These are phyloP conservation scores for Malthinus flaveolus DNA, from an alignment of 2,888 invertebrate species.

Conservation along the genomic window DNA sequence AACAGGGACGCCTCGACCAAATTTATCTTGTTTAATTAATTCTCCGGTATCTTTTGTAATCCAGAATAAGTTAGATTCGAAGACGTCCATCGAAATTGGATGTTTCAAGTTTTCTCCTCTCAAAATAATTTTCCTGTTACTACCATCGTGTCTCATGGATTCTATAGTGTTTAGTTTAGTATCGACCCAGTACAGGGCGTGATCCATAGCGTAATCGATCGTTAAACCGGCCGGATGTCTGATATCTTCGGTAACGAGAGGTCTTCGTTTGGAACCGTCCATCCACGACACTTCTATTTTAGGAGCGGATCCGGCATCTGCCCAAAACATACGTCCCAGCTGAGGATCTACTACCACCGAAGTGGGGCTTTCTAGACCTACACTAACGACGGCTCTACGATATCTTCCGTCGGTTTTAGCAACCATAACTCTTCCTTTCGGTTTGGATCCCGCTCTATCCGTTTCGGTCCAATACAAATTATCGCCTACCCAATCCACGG, in stretches of 20 bases:
- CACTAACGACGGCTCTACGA: constrained; percentile 75
- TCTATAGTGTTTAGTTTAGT: constrained; percentile 90
- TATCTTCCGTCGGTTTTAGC: constrained; percentile 89
- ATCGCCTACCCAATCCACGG: constrained; percentile 92
- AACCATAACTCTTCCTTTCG: constrained; percentile 82
- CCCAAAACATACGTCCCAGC: constrained; percentile 88
- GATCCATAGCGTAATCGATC: constrained; percentile 88
- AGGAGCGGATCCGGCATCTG: constrained; percentile 86
- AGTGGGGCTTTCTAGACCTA: constrained; percentile 83
- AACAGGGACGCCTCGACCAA: constrained; percentile 90
- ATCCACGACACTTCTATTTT: constrained; percentile 97
- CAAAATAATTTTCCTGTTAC: constrained; percentile 70
- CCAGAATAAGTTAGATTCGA: constrained; percentile 93
- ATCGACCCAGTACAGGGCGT: constrained; percentile 94
- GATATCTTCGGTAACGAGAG: constrained; percentile 79
- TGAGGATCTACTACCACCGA: constrained; percentile 88
- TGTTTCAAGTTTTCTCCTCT: constrained; percentile 76
- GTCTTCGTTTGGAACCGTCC: constrained; percentile 88
- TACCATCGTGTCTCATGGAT: constrained; percentile 80
- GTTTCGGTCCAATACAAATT: constrained; percentile 95
- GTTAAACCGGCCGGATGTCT: constrained; percentile 87
- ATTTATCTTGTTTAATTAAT: constrained; percentile 90
- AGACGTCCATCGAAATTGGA: constrained; percentile 88
- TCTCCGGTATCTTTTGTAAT: constrained; percentile 88
- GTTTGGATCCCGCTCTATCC: constrained; percentile 73